These are phyloP conservation scores for Drosophila anomalata DNA, from an alignment of 2,888 invertebrate genomes.

Conservation along the genomic window DNA sequence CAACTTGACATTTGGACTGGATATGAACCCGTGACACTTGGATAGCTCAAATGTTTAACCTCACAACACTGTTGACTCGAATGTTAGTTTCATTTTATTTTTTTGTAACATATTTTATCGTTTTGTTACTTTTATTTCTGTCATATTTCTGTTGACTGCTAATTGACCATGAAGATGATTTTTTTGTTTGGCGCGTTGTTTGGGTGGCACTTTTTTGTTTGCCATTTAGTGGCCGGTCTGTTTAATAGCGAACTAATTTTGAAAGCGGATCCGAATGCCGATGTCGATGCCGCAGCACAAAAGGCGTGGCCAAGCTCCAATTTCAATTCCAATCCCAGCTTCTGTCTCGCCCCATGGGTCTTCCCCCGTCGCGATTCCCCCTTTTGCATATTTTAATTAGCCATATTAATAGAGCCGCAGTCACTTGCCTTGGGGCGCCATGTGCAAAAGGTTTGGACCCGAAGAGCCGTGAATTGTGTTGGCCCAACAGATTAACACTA, in stretches of 20 bases:
- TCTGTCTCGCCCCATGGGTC: constrained; percentile 12
- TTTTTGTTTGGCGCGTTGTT: constrained; percentile 44
- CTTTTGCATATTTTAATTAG: constrained; percentile 65
- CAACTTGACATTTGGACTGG: constrained; percentile 63
- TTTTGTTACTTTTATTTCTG: constrained; percentile 19
- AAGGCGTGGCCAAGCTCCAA: constrained; percentile 33
- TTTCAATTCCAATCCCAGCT: constrained; percentile 26
- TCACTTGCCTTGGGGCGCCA: constrained; percentile 38
- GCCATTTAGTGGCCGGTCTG: constrained; percentile 65
- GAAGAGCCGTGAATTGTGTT: constrained; percentile 49
- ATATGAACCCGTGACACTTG: constrained; percentile 62
- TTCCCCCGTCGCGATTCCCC: constrained; percentile 28
- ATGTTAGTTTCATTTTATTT: constrained; percentile 15
- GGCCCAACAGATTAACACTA: constrained; percentile 49
- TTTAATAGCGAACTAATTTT: constrained; percentile 73
- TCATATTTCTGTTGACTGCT: constrained; percentile 68
- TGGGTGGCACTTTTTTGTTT: constrained; percentile 69
- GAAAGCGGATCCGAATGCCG: constrained; percentile 58
- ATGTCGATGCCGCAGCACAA: constrained; percentile 3
- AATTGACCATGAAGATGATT: constrained; percentile 69
- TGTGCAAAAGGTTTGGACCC: constrained; percentile 46
- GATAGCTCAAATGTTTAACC: constrained; percentile 56
- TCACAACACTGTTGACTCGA: constrained; percentile 46
- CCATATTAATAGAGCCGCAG: constrained; percentile 52
- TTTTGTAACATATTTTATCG: background rate